Evolutionary conservation across 2,113 vertebrate genomes (phyloP).

Genomic region (Engystomops pustulosus): DNA sequence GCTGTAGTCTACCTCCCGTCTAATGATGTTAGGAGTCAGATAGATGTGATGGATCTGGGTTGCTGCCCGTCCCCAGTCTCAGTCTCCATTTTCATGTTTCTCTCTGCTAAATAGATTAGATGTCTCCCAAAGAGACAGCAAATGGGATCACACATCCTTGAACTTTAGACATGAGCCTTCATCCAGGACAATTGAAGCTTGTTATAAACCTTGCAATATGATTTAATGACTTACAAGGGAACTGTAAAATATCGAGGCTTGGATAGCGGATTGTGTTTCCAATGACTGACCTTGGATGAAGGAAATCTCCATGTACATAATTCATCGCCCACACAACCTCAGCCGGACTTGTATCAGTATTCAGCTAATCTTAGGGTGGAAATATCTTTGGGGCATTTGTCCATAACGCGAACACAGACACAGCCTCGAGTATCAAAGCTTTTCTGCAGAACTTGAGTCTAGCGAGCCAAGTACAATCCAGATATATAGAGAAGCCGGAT

Average conservation of each 20-base stretch:
- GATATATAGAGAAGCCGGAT: too few species aligned
- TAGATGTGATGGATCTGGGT: slow-evolving; percentile 32
- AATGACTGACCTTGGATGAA: slow-evolving; percentile 14
- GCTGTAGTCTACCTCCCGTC: slow-evolving; percentile 15
- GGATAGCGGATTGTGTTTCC: background rate
- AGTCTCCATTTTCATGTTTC: slow-evolving; percentile 47
- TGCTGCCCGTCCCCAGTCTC: background rate
- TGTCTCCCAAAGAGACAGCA: slow-evolving; percentile 36
- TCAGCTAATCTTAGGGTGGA: background rate
- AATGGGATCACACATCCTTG: slow-evolving; percentile 43
- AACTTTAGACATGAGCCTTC: slow-evolving; percentile 40
- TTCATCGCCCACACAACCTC: background rate
- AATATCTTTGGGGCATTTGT: background rate
- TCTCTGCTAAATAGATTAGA: slow-evolving; percentile 43
- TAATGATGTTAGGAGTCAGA: slow-evolving; percentile 53
- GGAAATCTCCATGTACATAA: slow-evolving; percentile 9
- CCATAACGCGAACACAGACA: background rate
- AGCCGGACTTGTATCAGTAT: background rate
- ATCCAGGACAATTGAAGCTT: slow-evolving; percentile 21
- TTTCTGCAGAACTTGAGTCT: background rate
- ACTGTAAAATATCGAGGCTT: background rate
- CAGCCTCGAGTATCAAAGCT: background rate
- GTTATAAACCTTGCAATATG: slow-evolving; percentile 34
- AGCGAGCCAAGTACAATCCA: too few species aligned
- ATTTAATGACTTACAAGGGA: slow-evolving; percentile 44